Evolutionary conservation across 64 coral and sea anemone genomes (phyloP), one percentile per base, ranked within the genome.

Genomic region (Stichodactyla helianthus): DNA sequence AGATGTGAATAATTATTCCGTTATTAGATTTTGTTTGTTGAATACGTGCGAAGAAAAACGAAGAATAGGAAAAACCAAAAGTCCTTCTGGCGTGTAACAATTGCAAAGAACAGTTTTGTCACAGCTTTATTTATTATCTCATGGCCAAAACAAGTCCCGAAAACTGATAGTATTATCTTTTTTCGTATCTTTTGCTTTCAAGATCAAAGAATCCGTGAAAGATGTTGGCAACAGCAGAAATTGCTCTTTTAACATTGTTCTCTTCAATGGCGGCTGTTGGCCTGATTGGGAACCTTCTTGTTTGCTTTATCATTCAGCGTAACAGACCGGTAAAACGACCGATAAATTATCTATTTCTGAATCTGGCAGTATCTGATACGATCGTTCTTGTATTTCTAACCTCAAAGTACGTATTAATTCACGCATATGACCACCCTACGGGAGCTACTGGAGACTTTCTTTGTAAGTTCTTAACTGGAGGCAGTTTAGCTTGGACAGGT

Each of bases 341-440:
- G 10, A 79, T 88, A 19, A 88, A 88, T 57, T 88, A 82, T 59
- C 55, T 88, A 11, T 79, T 88, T 13, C 74, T 88, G 20, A 88
- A 88, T 57, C 77, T 88, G 5, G 87, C 87, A 4, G 50, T 82
- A 14, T 59, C 87, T 12, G 87, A 88, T 17, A 82, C 58, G 0
- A 58, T 82, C 11, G 79, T 88, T 15, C 26, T 78, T 6, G 27
- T 88, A 4, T 88, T 88, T 51, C 55, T 88, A 6, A 26, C 50
- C 13, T 60, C 78, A 20, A 55, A 82, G 23, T 82, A 51, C 58
- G 68, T 88, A 10, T 53, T 88, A 6, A 64, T 70, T 12, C 77
- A 59, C 19, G 6, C 77, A 22, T 50, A 71, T n/a, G 55, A 31
- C 1, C 77, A 88, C 10, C 87, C 87, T 51, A 51, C 6, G 14